Evolutionary conservation across 2,113 vertebrate genomes (phyloP), one percentile per base, ranked within the genome.

Genomic region (Coturnix japonica): DNA sequence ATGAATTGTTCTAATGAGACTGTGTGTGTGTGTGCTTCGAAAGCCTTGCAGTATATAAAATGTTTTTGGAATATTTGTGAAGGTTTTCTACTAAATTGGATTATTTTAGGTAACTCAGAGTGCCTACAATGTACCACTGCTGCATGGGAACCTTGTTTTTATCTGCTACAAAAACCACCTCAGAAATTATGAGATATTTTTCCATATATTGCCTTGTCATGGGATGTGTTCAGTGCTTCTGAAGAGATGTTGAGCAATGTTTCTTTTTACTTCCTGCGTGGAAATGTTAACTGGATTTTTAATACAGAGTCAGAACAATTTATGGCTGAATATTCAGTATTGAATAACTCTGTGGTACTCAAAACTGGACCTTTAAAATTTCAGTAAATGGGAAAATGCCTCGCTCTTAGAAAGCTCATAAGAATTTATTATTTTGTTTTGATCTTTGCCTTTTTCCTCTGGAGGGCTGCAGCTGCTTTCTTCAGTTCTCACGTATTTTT

Each of bases 381-480:
- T 79, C 56, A 35, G 66, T 11, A 70, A 87, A 51, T 5, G 33
- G 59, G 11, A 81, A 72, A 66, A 85, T 23, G 4, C 18, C 11
- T 73, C 6, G 9, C 17, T 39, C n/a, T 86, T 35, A 41, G 63
- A 74, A 80, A 49, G 60, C 46, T 71, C 44, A 33, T n/a, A 70
- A 89, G 84, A 89, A 28, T 67, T 80, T 47, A 85, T 69, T 54
- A n/a, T 19, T 65, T 79, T 86, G 54, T 63, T 85, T 87, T 87
- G 77, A 57, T 86, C 66, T 73, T 92, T 94, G 83, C 25, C 37
- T 91, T 77, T 83, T 78, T 81, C 60, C 39, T 89, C 39, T 78
- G 76, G 64, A 80, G 89, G 43, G 64, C 87, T 95, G 87, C 87
- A 96, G 87, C 92, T 96, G 92, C 43, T 87, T 93, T 54, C 65